These are phyloP conservation scores for Agrilus cyanescens DNA, from an alignment of 2,888 invertebrate genomes.

Conservation along the genomic window DNA sequence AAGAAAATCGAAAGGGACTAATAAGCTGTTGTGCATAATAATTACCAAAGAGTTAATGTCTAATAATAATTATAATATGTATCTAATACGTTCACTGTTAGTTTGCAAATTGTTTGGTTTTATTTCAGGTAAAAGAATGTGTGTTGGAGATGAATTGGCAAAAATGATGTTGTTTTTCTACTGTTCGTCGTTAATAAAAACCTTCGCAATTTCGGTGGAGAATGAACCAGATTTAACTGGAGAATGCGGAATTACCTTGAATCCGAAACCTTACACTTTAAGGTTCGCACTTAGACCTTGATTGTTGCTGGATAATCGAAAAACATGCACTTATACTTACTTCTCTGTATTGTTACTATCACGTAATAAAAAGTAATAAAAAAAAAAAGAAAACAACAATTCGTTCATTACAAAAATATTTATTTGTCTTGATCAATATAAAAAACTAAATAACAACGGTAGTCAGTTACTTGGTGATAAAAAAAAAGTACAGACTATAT, in stretches of 20 bases:
- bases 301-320: constrained; percentile 2
- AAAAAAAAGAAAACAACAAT: constrained; percentile 6
- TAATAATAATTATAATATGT: no score
- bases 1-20: no score
- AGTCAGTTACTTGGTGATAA: no score
- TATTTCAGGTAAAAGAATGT: constrained; percentile 65
- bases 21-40: no score
- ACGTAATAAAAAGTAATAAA: constrained; percentile 10
- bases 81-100: no score
- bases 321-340: not conserved
- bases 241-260: constrained; percentile 61
- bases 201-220: constrained; percentile 37
- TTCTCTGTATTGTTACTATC: constrained; percentile 9
- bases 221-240: constrained; percentile 50
- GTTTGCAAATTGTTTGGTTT: no score
- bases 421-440: no score
- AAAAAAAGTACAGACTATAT: no score
- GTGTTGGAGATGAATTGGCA: constrained; percentile 74
- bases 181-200: constrained; percentile 48
- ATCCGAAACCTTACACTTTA: constrained; percentile 48
- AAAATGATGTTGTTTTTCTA: constrained; percentile 57
- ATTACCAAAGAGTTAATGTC: no score
- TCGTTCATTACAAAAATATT: not conserved
- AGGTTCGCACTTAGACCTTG: constrained; percentile 23
- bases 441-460: no score